Evolutionary conservation across 2,888 invertebrate species (phyloP), one percentile per base, ranked within the genome.

Genomic region (Blera fallax): DNA sequence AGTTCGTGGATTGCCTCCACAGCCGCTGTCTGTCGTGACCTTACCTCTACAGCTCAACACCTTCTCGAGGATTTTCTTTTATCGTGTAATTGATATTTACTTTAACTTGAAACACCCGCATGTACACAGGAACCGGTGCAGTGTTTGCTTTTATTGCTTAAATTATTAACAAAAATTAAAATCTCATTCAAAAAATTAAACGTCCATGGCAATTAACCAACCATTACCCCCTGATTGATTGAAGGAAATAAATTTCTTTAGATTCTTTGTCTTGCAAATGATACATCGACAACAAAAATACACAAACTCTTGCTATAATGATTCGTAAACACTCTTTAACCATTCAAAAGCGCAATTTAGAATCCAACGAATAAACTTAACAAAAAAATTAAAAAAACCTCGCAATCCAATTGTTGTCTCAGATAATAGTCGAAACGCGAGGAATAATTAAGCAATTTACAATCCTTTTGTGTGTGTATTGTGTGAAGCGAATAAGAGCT

Each of bases 231-330:
- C 29, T 40, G 34, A 43, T 43, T 69, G 29, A 69, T 69, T 40
- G 29, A 54, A 67, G 27, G 52, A 40, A 54, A 54, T 52, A 69
- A 27, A 54, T 54, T 48, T 43, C n/a, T 21, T 11, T 3, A 34
- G 50, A 65, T 24, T 52, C 29, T 21, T 54, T 69, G 43, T 69
- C 34, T 52, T 4, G n/a, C 52, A 14, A n/a, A 67, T 67, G 65
- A 67, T 34, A 50, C 50, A 24, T 52, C 21, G 27, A 18, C 16
- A 21, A n/a, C 6, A 45, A 24, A 18, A 18, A 24, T 40, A 37
- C n/a, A 24, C 43, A 45, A 27, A 62, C 27, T 58, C 21, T 21
- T n/a, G 24, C 3, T 21, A 58, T n/a, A 29, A n/a, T 10, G 7
- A 45, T 32, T 45, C 29, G 29, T 58, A 14, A 62, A 5, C 18